A percentile compares a stretch with the other conserved stretches of the same genome.
Evolutionary conservation across 2,797 vertebrate genomes (phyloP).

Genomic region (Calcarius lapponicus): DNA sequence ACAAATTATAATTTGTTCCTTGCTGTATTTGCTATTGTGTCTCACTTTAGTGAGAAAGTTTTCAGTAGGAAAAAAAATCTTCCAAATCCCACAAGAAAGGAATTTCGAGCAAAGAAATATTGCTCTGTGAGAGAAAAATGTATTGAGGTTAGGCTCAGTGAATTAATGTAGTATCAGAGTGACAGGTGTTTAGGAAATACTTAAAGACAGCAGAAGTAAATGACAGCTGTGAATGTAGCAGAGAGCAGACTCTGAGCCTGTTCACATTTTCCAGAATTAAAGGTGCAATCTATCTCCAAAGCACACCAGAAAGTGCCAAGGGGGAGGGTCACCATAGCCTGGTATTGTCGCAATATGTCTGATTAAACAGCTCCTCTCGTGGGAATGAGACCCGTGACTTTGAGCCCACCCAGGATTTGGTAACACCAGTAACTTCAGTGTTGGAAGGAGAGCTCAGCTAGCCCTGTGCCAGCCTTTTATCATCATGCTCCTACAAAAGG

Average conservation of each 20-base stretch:
- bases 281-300: neutral
- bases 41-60: neutral
- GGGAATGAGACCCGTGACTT: neutral
- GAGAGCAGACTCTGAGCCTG: neutral
- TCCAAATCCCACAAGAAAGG: neutral
- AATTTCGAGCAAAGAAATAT: neutral
- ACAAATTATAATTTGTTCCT: neutral
- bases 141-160: neutral
- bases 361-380: neutral
- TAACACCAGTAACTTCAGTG: neutral
- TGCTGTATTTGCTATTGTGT: neutral
- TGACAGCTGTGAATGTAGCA: neutral
- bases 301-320: neutral
- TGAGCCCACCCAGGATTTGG: neutral
- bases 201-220: neutral
- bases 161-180: neutral
- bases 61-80: neutral
- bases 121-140: neutral
- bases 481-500: neutral
- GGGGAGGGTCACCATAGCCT: neutral
- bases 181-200: neutral
- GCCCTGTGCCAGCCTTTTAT: neutral
- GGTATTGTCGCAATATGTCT: rapidly evolving
- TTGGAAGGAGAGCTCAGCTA: neutral
- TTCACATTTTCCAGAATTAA: neutral